Conservation (phyloP, 2,888 invertebrate species). For the Hypolimnas misippus region DNA sequence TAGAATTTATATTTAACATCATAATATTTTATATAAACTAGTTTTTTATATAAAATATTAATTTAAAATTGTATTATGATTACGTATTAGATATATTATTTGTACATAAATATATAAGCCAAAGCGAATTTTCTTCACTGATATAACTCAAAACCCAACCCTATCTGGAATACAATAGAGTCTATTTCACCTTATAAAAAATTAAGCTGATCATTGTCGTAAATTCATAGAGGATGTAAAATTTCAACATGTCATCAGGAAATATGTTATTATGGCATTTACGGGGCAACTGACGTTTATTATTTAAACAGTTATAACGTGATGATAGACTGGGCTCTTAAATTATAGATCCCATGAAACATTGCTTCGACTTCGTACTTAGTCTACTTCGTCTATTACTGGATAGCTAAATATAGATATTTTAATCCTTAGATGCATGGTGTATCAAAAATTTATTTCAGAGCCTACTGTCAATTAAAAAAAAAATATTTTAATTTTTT, state of each 20-base stretch:
- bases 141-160: background rate
- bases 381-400: background rate
- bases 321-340: conserved; percentile 9
- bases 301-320: background rate
- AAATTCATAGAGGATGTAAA: conserved; percentile 11
- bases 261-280: conserved; percentile 6
- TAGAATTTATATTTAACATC: too few relatives aligned
- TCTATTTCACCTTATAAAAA: background rate
- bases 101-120: too few relatives aligned
- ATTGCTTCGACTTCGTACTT: background rate
- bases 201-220: background rate
- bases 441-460: too few relatives aligned
- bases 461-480: too few relatives aligned
- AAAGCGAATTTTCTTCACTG: background rate
- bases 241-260: conserved; percentile 14
- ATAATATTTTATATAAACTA: too few relatives aligned
- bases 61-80: too few relatives aligned
- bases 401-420: background rate
- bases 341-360: conserved; percentile 11
- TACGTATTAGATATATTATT: too few relatives aligned
- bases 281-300: conserved; percentile 6
- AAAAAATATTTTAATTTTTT: too few relatives aligned
- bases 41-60: too few relatives aligned
- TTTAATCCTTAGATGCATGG: too few relatives aligned
- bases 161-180: background rate